These are phyloP conservation scores for Brachyhypopomus occidentalis DNA, from an alignment of 2,113 vertebrate species.

Conservation along the genomic window DNA sequence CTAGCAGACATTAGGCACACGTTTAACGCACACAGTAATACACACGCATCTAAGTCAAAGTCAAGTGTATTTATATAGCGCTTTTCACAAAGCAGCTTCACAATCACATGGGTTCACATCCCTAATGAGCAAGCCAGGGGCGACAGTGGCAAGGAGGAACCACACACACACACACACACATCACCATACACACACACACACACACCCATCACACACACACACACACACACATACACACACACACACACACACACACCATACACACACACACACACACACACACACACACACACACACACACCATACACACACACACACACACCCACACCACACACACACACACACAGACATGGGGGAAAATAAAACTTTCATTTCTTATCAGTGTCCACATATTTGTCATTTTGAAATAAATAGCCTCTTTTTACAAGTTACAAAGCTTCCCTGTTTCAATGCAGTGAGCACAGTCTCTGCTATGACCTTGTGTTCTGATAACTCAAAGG, in stretches of 20 bases:
- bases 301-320: too few relatives aligned
- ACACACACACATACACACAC: too few relatives aligned
- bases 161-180: conserved; percentile 16
- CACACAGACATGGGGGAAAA: too few relatives aligned
- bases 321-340: not conserved
- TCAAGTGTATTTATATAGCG: too few relatives aligned
- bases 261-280: conserved; percentile 17
- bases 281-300: not conserved
- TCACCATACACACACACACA: not conserved
- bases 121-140: too few relatives aligned
- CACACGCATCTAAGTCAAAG: not conserved
- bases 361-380: too few relatives aligned
- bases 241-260: not conserved
- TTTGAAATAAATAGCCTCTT: too few relatives aligned
- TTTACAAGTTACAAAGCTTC: not conserved
- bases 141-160: not conserved
- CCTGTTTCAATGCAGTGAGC: too few relatives aligned
- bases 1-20: not conserved
- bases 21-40: not conserved
- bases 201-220: not conserved
- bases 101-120: too few relatives aligned
- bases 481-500: not conserved
- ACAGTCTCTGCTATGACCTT: not conserved
- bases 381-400: too few relatives aligned
- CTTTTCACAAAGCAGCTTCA: too few relatives aligned